Evolutionary conservation across 2,888 invertebrate species (phyloP).

Genomic region (Gibbula magus): DNA sequence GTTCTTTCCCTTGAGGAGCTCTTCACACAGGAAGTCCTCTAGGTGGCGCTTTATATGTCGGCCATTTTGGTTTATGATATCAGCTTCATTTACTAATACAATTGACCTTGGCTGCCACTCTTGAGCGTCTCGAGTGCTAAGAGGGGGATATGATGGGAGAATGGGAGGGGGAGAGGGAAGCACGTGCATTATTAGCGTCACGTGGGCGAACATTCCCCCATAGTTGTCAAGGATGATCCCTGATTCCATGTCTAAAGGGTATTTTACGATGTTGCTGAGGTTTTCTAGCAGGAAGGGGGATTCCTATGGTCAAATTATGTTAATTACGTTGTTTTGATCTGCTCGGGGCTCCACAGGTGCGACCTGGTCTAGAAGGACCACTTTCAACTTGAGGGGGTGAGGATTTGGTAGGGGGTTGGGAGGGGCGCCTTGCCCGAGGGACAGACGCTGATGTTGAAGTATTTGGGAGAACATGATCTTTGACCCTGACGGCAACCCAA

Average conservation of each 20-base stretch:
- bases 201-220: background rate
- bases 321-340: constrained; percentile 9
- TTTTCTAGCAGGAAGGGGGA: background rate
- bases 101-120: background rate
- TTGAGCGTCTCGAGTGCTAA: background rate
- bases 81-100: constrained; percentile 12
- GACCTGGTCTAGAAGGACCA: background rate
- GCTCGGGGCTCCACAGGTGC: background rate
- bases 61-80: constrained; percentile 18
- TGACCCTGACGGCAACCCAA: no score
- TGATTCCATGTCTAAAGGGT: background rate
- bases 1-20: constrained; percentile 14
- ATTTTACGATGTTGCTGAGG: background rate
- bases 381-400: background rate
- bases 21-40: constrained; percentile 18
- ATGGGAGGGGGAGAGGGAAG: background rate
- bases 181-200: constrained; percentile 12
- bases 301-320: constrained; percentile 2
- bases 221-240: background rate
- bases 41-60: background rate
- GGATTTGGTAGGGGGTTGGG: background rate
- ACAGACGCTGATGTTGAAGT: background rate
- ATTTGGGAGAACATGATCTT: no score
- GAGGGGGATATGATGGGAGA: background rate
- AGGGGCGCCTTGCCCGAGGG: background rate